Evolutionary conservation across 2,113 vertebrate species (phyloP), one percentile per base, ranked within the genome.

Genomic region (Strigops habroptila): DNA sequence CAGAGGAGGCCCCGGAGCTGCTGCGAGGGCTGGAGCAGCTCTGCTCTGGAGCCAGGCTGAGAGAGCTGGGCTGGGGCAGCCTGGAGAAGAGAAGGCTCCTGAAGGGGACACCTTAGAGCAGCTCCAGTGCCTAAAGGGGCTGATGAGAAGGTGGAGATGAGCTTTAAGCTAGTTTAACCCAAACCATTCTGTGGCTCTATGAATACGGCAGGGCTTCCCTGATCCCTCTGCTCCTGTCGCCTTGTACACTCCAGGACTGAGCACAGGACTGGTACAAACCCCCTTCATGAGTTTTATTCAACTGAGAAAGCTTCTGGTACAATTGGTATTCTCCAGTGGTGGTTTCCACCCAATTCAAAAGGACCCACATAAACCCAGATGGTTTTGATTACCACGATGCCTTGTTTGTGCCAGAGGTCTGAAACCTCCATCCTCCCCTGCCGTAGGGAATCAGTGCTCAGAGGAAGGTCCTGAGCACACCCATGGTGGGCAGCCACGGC

Each of bases 291-390:
- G 44, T 30, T 68, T 7, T 52, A 30, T 77, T 46, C 60, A 22
- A 3, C 67, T 48, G 70, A 30, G 31, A 57, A n/a, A 77, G 22
- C 79, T 65, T 52, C 85, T 82, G 69, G 44, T 41, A 62, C 88
- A 88, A 73, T 22, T 74, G 71, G 25, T 31, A 73, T 85, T 93
- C 62, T 74, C 82, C 59, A 57, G 85, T 3, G 82, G 90, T 51
- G 74, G 62, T 60, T 87, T 90, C 92, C 93, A 97, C 82, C 79
- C 95, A 39, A 33, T 22, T 80, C 74, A 75, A 57, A 91, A 81
- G 57, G 68, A 14, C 55, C 41, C 44, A 4, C 37, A 35, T 9
- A 48, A 60, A 12, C 4, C 23, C 95, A 90, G 85, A 65, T 91
- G 96, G 87, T 51, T 94, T 78, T 2, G 22, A 86, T 93, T 85